A percentile compares a stretch with the other conserved stretches of the same genome.
Evolutionary conservation across 2,113 vertebrate species (phyloP).

Genomic region (Tachysurus fulvidraco): DNA sequence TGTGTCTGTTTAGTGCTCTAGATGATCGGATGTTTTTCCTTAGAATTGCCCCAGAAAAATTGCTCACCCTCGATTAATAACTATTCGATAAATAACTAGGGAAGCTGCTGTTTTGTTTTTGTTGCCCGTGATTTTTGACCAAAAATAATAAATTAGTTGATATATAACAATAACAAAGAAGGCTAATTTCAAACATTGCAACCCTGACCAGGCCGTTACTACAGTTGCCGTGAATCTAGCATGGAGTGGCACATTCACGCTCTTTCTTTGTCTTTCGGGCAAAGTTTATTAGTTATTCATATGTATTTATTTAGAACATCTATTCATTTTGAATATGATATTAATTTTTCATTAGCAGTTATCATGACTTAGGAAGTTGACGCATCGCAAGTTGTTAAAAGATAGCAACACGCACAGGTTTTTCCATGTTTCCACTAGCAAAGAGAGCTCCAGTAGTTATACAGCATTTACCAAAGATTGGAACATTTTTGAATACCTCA

Average conservation of each 20-base stretch:
- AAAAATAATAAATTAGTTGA: not conserved
- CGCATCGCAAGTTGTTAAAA: not conserved
- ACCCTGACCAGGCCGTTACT: not conserved
- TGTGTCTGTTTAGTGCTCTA: not conserved
- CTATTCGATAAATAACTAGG: not conserved
- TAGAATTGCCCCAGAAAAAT: not conserved
- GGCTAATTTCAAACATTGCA: not conserved
- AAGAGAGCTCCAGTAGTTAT: not conserved
- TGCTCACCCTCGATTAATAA: too few relatives aligned
- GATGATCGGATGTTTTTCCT: not conserved
- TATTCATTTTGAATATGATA: not conserved
- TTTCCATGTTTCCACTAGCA: too few relatives aligned
- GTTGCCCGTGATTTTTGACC: not conserved
- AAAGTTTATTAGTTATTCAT: not conserved
- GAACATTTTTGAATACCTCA: not conserved
- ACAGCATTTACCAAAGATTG: not conserved
- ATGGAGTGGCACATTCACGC: too few relatives aligned
- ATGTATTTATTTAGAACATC: not conserved
- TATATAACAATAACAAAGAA: too few relatives aligned
- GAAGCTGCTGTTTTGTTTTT: not conserved
- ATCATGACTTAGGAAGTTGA: not conserved
- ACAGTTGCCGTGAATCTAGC: not conserved
- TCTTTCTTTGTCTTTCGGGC: not conserved
- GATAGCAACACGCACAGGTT: not conserved
- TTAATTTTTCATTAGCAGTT: not conserved